These are phyloP conservation scores for Oscheius myriophilus DNA, from an alignment of 2,888 invertebrate species.

Conservation along the genomic window DNA sequence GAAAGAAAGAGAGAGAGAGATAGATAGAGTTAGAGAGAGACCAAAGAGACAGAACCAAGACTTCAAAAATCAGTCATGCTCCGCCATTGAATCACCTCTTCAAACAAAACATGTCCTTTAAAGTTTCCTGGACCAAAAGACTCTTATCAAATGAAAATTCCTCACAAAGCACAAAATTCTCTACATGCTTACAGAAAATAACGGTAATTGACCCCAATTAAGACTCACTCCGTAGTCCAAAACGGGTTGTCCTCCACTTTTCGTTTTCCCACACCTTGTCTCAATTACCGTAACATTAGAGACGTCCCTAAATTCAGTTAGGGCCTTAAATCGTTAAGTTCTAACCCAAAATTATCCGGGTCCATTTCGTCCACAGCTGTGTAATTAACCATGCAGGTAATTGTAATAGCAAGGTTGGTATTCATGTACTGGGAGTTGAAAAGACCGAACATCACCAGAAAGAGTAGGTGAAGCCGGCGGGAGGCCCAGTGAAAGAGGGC, in stretches of 20 bases:
- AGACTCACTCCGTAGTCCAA: conserved; percentile 22
- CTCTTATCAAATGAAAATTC: too few species aligned
- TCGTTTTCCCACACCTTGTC: conserved; percentile 1
- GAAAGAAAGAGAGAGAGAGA: too few species aligned
- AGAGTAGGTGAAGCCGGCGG: conserved; percentile 49
- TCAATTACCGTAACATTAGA: not conserved
- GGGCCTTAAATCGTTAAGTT: not conserved
- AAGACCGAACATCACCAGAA: conserved; percentile 56
- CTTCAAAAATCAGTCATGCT: too few species aligned
- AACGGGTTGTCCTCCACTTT: conserved; percentile 10
- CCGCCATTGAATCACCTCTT: too few species aligned
- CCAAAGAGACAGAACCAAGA: too few species aligned
- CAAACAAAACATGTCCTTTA: too few species aligned
- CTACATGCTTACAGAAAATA: too few species aligned
- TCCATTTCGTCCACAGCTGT: conserved; percentile 38
- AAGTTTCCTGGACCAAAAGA: too few species aligned
- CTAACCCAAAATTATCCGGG: not conserved
- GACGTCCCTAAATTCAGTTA: too few species aligned
- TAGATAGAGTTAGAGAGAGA: too few species aligned
- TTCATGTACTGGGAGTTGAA: conserved; percentile 52
- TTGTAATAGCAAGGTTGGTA: conserved; percentile 51
- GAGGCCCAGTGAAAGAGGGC: conserved; percentile 48
- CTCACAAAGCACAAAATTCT: too few species aligned
- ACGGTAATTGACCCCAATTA: too few species aligned
- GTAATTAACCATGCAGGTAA: conserved; percentile 58